Conservation (phyloP, 2,113 vertebrate species). For the Engystomops pustulosus region DNA sequence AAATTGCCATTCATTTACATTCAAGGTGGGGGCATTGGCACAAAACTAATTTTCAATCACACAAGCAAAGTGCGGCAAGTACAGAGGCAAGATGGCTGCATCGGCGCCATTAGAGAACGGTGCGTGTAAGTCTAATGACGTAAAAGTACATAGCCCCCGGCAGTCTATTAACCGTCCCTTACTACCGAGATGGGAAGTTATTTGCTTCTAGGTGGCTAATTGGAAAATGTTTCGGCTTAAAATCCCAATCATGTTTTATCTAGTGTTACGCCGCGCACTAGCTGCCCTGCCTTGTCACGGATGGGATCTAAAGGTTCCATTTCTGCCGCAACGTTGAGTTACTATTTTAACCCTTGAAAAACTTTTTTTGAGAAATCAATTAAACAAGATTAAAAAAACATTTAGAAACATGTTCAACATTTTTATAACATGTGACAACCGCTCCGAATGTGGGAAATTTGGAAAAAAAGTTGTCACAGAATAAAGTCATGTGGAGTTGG, state of each 20-base stretch:
- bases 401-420: too few relatives aligned
- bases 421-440: too few relatives aligned
- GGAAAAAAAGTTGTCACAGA: too few relatives aligned
- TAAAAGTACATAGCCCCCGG: conserved; percentile 53
- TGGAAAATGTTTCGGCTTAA: conserved; percentile 52
- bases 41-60: conserved; percentile 44
- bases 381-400: too few relatives aligned
- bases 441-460: too few relatives aligned
- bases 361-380: background rate
- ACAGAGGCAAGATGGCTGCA: conserved; percentile 41
- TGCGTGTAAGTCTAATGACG: conserved; percentile 54
- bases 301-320: background rate
- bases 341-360: conserved; percentile 9
- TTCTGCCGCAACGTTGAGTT: background rate
- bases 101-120: conserved; percentile 46
- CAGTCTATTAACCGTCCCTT: conserved; percentile 52
- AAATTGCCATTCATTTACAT: background rate
- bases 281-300: conserved; percentile 13
- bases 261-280: conserved; percentile 25
- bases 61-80: conserved; percentile 2
- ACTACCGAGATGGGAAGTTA: conserved; percentile 45
- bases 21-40: conserved; percentile 14
- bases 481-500: too few relatives aligned
- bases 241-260: conserved; percentile 57
- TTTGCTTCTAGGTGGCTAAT: conserved; percentile 58